Evolutionary conservation across 2,888 invertebrate genomes (phyloP).

Genomic region (Troides helena): DNA sequence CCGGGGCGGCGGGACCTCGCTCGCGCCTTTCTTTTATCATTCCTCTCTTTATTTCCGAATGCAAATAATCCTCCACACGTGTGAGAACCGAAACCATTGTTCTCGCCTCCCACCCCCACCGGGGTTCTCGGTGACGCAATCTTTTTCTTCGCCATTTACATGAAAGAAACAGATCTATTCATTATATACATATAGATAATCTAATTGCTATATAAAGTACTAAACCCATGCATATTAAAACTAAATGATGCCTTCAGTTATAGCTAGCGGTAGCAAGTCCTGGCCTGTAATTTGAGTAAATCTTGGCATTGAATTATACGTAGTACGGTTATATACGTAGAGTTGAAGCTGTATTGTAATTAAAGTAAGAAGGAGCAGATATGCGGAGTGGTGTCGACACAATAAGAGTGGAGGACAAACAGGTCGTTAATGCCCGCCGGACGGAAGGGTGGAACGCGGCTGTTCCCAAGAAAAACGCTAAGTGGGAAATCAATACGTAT

Average conservation of each 20-base stretch:
- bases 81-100: constrained; percentile 82
- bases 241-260: neutral
- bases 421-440: constrained; percentile 72
- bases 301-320: too few species aligned
- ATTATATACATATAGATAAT: constrained; percentile 36
- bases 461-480: constrained; percentile 78
- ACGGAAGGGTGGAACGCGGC: constrained; percentile 77
- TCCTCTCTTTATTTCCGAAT: constrained; percentile 82
- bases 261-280: too few species aligned
- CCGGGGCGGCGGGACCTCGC: constrained; percentile 77
- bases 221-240: neutral
- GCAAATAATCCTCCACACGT: constrained; percentile 82
- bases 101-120: constrained; percentile 73
- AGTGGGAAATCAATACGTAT: constrained; percentile 81
- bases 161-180: constrained; percentile 64
- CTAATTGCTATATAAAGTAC: constrained; percentile 8
- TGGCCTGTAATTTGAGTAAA: too few species aligned
- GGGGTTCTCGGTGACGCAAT: constrained; percentile 79
- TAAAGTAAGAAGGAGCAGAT: constrained; percentile 28
- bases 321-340: too few species aligned
- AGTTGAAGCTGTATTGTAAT: constrained; percentile 1
- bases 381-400: constrained; percentile 38
- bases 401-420: constrained; percentile 75
- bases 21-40: constrained; percentile 81
- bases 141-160: constrained; percentile 76